Evolutionary conservation across 2,888 invertebrate genomes (phyloP).

Genomic region (Lasioglossum marginatum): DNA sequence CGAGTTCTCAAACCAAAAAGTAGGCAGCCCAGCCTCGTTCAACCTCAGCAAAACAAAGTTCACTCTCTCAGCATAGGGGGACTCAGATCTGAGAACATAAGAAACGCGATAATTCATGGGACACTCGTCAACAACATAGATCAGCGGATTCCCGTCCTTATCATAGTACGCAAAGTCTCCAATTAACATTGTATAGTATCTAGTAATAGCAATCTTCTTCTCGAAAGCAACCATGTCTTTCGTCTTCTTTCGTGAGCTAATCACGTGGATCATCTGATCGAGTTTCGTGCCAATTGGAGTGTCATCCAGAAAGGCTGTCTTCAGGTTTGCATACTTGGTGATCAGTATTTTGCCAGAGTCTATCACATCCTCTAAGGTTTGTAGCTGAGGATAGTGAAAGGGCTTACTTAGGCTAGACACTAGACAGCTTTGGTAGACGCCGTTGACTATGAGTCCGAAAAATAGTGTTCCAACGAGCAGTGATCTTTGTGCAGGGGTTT

Average conservation of each 20-base stretch:
- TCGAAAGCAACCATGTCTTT: conserved; percentile 60
- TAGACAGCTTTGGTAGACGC: conserved; percentile 72
- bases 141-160: conserved; percentile 55
- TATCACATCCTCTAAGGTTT: conserved; percentile 70
- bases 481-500: conserved; percentile 59
- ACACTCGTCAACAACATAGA: conserved; percentile 73
- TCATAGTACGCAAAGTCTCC: conserved; percentile 65
- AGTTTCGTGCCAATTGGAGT: conserved; percentile 45
- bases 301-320: conserved; percentile 53
- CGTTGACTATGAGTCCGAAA: conserved; percentile 67
- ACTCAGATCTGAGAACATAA: conserved; percentile 61
- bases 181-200: conserved; percentile 59
- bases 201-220: conserved; percentile 55
- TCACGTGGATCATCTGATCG: conserved; percentile 27
- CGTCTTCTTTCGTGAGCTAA: conserved; percentile 34
- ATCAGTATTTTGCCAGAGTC: conserved; percentile 64
- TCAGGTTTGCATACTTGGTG: conserved; percentile 75
- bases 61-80: conserved; percentile 70
- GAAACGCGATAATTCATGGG: conserved; percentile 64
- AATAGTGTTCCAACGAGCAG: conserved; percentile 69
- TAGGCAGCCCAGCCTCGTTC: conserved; percentile 68
- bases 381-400: conserved; percentile 68
- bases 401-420: conserved; percentile 74
- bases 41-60: conserved; percentile 65
- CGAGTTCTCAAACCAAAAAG: conserved; percentile 66